Conservation (phyloP, 2,113 vertebrate species). For the Motacilla tschutschensis region DNA sequence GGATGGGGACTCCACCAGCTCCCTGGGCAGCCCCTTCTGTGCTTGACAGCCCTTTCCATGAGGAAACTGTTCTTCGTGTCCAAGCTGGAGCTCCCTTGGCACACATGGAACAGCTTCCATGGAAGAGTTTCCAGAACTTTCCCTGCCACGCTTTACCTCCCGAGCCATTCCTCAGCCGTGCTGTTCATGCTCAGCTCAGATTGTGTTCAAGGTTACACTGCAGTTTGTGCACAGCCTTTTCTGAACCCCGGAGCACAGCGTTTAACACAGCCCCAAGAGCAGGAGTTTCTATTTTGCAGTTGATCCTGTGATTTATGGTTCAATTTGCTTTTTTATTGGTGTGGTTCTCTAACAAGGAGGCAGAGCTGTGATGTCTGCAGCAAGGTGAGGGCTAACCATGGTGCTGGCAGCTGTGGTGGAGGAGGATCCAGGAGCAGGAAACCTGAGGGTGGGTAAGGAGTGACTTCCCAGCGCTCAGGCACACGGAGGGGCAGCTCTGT, state of each 20-base stretch:
- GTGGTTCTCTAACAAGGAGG: background rate
- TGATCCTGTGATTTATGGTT: background rate
- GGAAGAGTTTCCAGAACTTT: background rate
- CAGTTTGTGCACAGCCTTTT: background rate
- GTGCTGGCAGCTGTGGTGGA: too few relatives aligned
- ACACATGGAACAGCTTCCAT: background rate
- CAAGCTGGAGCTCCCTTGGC: background rate
- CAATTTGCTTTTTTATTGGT: background rate
- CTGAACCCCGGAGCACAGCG: background rate
- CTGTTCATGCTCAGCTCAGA: background rate
- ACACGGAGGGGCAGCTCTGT: accelerated
- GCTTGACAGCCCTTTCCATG: too few relatives aligned
- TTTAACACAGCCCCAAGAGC: background rate
- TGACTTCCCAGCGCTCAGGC: background rate
- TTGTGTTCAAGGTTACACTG: accelerated
- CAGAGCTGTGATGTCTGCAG: background rate
- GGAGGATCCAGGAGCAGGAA: background rate
- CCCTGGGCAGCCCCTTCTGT: background rate
- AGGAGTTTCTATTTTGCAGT: background rate
- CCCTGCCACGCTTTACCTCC: background rate
- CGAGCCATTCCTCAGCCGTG: background rate
- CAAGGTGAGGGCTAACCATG: background rate
- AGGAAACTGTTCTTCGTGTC: background rate
- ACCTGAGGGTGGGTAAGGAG: accelerated
- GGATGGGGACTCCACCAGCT: background rate